Evolutionary conservation across 1,140 invertebrate genomes (phyloP).

Genomic region (Sycophaga agraensis): DNA sequence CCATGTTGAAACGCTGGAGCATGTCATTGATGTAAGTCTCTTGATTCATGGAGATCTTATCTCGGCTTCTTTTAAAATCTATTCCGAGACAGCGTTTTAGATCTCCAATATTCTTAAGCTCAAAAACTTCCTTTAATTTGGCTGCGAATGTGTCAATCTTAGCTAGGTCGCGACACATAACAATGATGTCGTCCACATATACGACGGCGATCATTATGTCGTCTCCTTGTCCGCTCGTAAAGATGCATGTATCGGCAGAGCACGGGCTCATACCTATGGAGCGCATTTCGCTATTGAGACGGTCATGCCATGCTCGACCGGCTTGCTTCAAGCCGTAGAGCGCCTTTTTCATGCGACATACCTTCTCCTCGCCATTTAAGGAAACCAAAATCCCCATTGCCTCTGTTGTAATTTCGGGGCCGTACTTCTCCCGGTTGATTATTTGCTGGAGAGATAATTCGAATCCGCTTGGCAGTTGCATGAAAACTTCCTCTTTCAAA

Average conservation of each 20-base stretch:
- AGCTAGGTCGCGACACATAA: background rate
- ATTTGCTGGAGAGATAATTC: background rate
- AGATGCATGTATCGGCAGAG: background rate
- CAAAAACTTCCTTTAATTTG: background rate
- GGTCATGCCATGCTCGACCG: background rate
- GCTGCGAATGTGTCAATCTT: background rate
- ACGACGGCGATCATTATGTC: background rate
- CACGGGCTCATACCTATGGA: background rate
- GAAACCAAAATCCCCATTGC: background rate
- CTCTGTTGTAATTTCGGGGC: background rate
- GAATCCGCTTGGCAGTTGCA: background rate
- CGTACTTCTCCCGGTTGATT: background rate
- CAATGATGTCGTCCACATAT: conserved; percentile 6
- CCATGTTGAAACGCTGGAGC: conserved; percentile 31
- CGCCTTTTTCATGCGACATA: background rate
- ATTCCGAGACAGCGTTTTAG: conserved; percentile 26
- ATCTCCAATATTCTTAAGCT: conserved; percentile 25
- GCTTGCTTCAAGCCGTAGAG: conserved; percentile 9
- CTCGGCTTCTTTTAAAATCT: conserved; percentile 2
- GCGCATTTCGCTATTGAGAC: background rate
- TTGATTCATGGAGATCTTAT: conserved; percentile 16
- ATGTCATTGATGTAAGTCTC: conserved; percentile 19
- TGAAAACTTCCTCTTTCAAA: background rate
- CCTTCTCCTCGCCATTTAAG: background rate
- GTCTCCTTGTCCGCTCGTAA: background rate